phyloP scores from a whole-genome alignment of 2,113 vertebrate genomes.

The Hiodon tergisus region DNA sequence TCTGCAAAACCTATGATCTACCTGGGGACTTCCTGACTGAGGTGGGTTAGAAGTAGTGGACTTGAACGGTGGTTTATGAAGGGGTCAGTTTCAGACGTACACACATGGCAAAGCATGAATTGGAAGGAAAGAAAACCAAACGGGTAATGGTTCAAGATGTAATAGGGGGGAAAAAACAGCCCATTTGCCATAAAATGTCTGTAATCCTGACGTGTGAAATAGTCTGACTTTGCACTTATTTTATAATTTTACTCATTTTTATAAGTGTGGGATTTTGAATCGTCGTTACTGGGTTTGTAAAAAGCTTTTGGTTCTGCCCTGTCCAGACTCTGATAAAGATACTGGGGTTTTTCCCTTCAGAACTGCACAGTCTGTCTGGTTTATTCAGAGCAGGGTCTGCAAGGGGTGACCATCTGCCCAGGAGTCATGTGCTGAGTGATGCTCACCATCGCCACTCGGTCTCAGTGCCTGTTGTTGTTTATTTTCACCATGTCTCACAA shows the following conservation, averaged over 20 bases:
- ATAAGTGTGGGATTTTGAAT: too few relatives aligned
- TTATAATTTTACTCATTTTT: neutral
- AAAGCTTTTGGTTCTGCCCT: too few relatives aligned
- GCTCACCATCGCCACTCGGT: neutral
- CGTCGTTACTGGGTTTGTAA: too few relatives aligned
- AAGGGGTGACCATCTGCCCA: constrained; percentile 11
- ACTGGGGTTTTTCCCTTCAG: neutral
- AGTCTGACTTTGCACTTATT: neutral
- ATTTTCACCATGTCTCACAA: neutral
- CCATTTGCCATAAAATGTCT: too few relatives aligned
- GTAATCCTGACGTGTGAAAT: too few relatives aligned
- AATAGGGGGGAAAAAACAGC: too few relatives aligned
- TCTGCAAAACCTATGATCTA: constrained; percentile 88
- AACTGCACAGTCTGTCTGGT: neutral
- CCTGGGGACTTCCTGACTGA: constrained; percentile 87
- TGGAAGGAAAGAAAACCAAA: neutral
- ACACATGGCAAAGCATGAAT: neutral
- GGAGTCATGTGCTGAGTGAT: too few relatives aligned
- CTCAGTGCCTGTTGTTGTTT: neutral
- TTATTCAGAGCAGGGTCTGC: neutral
- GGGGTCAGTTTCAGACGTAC: neutral
- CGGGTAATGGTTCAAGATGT: too few relatives aligned
- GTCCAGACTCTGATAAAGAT: neutral
- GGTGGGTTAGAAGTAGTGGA: constrained; percentile 54
- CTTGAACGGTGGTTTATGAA: too few relatives aligned